These are phyloP conservation scores for Andrena haemorrhoa DNA, from an alignment of 2,888 invertebrate genomes.

Conservation along the genomic window DNA sequence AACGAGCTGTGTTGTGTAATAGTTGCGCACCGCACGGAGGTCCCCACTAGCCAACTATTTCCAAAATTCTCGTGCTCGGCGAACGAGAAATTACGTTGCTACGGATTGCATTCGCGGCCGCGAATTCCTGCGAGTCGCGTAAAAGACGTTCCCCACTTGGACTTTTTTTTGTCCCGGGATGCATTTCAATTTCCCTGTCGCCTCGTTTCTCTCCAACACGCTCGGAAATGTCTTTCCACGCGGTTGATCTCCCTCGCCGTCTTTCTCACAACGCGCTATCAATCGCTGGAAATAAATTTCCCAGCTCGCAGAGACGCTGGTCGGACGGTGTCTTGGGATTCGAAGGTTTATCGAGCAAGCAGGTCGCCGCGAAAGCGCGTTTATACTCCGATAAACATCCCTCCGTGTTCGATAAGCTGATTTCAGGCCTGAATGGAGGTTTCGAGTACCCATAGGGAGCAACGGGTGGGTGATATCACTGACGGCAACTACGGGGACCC, in stretches of 20 bases:
- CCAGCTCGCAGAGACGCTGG: too few relatives aligned
- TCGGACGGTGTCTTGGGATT: background rate
- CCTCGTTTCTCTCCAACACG: too few relatives aligned
- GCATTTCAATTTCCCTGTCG: too few relatives aligned
- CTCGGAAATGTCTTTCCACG: too few relatives aligned
- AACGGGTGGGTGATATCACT: background rate
- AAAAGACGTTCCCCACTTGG: too few relatives aligned
- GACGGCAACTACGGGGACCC: background rate
- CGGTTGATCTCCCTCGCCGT: too few relatives aligned
- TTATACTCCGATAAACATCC: background rate
- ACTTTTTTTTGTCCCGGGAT: too few relatives aligned
- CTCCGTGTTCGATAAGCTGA: constrained; percentile 1
- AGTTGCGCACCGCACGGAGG: background rate
- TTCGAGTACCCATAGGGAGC: background rate
- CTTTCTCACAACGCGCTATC: too few relatives aligned
- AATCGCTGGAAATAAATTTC: background rate
- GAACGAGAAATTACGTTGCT: constrained; percentile 11
- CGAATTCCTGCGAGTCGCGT: background rate
- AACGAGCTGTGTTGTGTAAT: constrained; percentile 7
- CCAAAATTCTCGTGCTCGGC: constrained; percentile 24
- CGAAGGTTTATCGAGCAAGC: background rate
- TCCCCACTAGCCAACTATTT: constrained; percentile 2
- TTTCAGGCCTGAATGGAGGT: background rate
- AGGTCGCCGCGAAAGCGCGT: background rate
- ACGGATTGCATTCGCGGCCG: background rate